phyloP scores from a whole-genome alignment of 2,113 vertebrate species.

The Ptychochromis oligacanthus region DNA sequence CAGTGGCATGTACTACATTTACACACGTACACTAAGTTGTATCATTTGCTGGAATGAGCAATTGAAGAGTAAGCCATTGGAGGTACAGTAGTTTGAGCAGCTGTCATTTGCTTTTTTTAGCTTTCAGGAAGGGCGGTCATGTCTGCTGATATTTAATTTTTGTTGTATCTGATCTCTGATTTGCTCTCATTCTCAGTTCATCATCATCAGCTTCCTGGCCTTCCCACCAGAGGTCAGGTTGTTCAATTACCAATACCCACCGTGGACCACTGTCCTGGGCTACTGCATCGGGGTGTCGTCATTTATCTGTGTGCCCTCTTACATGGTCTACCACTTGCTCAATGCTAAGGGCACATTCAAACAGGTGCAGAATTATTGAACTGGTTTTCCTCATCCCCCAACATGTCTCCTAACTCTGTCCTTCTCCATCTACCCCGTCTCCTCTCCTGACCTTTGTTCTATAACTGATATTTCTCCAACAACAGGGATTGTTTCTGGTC shows the following conservation, averaged over 20 bases:
- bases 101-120: not conserved
- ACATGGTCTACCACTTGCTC: constrained; percentile 89
- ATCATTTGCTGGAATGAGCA: not conserved
- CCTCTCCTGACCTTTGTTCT: not conserved
- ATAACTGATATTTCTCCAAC: constrained; percentile 4
- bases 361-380: constrained; percentile 83
- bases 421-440: not conserved
- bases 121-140: not conserved
- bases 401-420: not conserved
- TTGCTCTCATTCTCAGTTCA: constrained; percentile 83
- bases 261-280: constrained; percentile 91
- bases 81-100: not conserved
- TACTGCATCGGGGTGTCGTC: constrained; percentile 96
- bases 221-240: constrained; percentile 88
- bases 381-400: not conserved
- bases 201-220: constrained; percentile 94
- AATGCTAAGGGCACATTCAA: constrained; percentile 91
- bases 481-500: not conserved
- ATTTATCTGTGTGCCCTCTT: constrained; percentile 91
- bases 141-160: not conserved
- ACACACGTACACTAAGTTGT: not conserved
- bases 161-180: not conserved
- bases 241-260: constrained; percentile 90
- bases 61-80: not conserved
- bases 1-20: constrained; percentile 60